Base-by-base conservation (phyloP, 2,888 invertebrate genomes). In the Catocala sponsa region DNA sequence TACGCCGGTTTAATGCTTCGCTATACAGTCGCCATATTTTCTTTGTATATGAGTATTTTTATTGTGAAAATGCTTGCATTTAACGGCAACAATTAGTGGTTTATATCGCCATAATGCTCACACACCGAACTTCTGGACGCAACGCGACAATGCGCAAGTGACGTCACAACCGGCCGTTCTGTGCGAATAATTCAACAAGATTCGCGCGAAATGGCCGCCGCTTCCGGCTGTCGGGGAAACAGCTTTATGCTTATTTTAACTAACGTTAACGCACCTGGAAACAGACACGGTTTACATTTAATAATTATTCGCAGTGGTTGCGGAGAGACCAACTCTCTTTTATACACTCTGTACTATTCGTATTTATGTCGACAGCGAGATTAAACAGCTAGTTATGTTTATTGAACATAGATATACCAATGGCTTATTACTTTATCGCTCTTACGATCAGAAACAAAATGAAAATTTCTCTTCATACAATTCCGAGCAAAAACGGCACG, bases 141-240 rank as follows among this genome's bases (percentile, higher is more conserved):
- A 76, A 71, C 71, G 65, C 78, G 77, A 86, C 84, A 84, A 85
- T 82, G 81, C 79, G 80, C 83, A 84, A 84, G 83, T 86, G 84
- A 84, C 85, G 79, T 77, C 71, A 69, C 80, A 56, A 76, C 72
- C 82, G 86, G 59, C 91, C 90, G 88, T 91, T 91, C 89, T 87
- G 88, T 77, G 82, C 83, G 75, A 90, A 91, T 90, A 89, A 92
- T 91, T 92, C 85, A 91, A 83, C 83, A 88, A 88, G 90, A 88
- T 85, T 88, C 90, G 86, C 89, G 83, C 89, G 85, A 83, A 91
- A 91, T 88, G 91, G 88, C 86, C 82, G 87, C 80, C 83, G 75
- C 77, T 81, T 87, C 86, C 86, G 80, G 76, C 66, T 53, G 75
- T 56, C 66, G 77, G 65, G 77, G 74, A 76, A 71, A 75, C 78